Percentiles rank a stretch among this genome's conserved stretches.
Conservation (phyloP, 2,888 invertebrate species). For the Ametastegia equiseti region DNA sequence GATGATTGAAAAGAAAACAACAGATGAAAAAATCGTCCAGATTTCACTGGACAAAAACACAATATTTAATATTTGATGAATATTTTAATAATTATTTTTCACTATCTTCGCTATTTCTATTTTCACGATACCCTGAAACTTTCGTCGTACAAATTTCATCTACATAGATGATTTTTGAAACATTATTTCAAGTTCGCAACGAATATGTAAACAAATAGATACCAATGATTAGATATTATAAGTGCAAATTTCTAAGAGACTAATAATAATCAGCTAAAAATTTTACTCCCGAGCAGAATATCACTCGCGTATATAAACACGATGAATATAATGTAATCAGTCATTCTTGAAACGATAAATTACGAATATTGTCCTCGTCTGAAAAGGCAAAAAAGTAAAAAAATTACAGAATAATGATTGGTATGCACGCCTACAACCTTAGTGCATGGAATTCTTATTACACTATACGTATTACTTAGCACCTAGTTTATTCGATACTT, state of each 20-base stretch:
- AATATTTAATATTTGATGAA: background rate
- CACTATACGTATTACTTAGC: background rate
- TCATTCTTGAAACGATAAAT: background rate
- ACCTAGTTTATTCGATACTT: background rate
- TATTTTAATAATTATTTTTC: background rate
- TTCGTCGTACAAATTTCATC: too few relatives aligned
- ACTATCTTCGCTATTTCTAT: background rate
- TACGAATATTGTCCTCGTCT: background rate
- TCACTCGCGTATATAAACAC: background rate
- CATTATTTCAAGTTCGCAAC: too few relatives aligned
- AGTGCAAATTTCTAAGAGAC: background rate
- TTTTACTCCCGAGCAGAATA: too few relatives aligned
- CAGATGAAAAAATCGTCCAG: background rate
- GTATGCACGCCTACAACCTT: background rate
- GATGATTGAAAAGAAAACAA: background rate
- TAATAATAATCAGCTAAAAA: background rate
- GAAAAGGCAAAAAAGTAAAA: background rate
- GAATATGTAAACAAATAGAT: background rate
- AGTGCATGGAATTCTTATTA: conserved; percentile 17
- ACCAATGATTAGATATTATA: too few relatives aligned
- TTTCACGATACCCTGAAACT: background rate
- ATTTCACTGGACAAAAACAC: background rate
- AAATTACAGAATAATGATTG: background rate
- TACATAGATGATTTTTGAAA: too few relatives aligned
- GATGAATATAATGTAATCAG: conserved; percentile 14